phyloP scores from a whole-genome alignment of 2,888 invertebrate genomes.

The Noctua fimbriata region DNA sequence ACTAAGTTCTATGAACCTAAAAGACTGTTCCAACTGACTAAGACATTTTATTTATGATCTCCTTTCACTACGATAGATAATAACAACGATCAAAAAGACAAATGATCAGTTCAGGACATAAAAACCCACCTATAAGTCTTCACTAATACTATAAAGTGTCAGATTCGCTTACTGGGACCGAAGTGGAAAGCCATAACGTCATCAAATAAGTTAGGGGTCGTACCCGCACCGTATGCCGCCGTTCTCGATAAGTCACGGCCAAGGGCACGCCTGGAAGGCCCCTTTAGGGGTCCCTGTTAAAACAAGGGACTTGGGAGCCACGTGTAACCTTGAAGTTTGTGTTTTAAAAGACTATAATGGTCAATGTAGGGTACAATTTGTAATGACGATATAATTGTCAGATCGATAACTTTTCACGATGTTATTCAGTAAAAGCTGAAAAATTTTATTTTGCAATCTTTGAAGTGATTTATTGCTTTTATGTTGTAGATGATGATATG shows the following conservation, averaged over 20 bases:
- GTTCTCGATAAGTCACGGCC: constrained; percentile 43
- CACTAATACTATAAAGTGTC: constrained; percentile 36
- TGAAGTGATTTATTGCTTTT: background rate
- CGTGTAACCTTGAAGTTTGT: background rate
- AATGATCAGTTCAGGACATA: constrained; percentile 13
- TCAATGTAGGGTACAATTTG: background rate
- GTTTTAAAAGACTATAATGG: no score
- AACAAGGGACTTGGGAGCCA: constrained; percentile 3
- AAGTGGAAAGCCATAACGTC: constrained; percentile 25
- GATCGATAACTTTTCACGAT: background rate
- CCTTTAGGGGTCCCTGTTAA: constrained; percentile 10
- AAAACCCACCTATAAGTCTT: constrained; percentile 19
- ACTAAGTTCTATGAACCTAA: background rate
- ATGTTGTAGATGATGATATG: background rate
- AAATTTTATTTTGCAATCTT: background rate
- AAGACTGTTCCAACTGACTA: background rate
- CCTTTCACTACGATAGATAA: background rate
- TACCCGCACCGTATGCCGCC: constrained; percentile 7
- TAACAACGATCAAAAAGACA: constrained; percentile 5
- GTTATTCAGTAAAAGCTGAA: background rate
- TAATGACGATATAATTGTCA: background rate
- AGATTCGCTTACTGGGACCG: constrained; percentile 6
- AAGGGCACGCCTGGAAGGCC: constrained; percentile 18
- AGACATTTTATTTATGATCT: background rate
- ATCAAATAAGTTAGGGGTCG: constrained; percentile 49